Base-by-base conservation (phyloP, 2,113 vertebrate species). In the Rhinolophus sinicus region DNA sequence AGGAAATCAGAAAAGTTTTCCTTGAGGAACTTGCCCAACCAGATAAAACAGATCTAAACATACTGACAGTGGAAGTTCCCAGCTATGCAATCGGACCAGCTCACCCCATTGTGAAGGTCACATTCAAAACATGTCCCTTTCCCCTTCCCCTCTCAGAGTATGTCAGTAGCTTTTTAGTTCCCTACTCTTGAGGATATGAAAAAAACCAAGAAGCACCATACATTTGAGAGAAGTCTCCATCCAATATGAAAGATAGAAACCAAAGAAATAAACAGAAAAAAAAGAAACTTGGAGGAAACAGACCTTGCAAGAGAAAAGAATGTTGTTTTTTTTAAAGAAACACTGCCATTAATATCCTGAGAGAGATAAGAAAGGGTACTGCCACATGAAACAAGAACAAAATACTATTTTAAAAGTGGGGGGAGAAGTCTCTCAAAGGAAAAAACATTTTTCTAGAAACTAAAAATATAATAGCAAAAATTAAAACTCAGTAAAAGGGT, bases 201-300 rank as follows among this genome's bases (percentile, higher is more conserved):
- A 91, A 77, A 15, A 93, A 54, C n/a, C 56, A 44, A 85, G 87
- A 67, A 77, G 69, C 62, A 50, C 9, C 16, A 95, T n/a, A 91
- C 12, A n/a, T 60, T 64, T 65, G 7, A 95, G n/a, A n/a, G 70
- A 76, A 70, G 15, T n/a, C 13, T 69, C 52, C 38, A 62, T 69
- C 52, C 38, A 62, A 1, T 19, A 62, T 62, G 52, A 83, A 83
- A 64, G 76, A 69, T 4, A 82, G 52, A 84, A 95, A 83, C 21
- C 69, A 88, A 84, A 84, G n/a, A 93, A 89, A 60, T 89, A 84
- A 84, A 67, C 62, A 89, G 22, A 62, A 76, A 60, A 76, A 52
- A 62, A 69, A 77, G 33, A 24, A 92, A 83, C 33, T 77, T 76
- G 22, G 62, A 89, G n/a, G 56, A 93, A 89, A 69, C 8, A 70